Base-by-base conservation (phyloP, 2,113 vertebrate species). In the Sander vitreus region DNA sequence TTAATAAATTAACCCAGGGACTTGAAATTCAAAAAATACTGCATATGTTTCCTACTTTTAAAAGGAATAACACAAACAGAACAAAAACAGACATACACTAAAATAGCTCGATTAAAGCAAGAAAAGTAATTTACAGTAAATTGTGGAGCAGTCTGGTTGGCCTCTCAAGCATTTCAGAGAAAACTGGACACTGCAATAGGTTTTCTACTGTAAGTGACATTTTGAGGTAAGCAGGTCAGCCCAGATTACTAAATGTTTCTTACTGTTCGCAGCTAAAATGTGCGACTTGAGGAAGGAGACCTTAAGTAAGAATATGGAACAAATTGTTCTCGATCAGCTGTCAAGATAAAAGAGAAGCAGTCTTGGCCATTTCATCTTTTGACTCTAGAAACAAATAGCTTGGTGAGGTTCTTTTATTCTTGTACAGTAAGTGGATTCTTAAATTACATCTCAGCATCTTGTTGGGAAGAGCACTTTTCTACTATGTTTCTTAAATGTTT, bases 301-400 rank as follows among this genome's bases (percentile, higher is more conserved):
- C 8, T 51, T 3, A 36, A 39, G 54, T 7, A 18, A 51, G n/a
- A 16, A n/a, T 0, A 47, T 53, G 23, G 62, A 71, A 57, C 18
- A 65, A 51, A 67, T 5, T 47, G 62, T 53, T 60, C 57, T 12
- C 0, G 10, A 47, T 33, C 0, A 1, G 7, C 6, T 77, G 54
- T 67, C 14, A n/a, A 50, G 69, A 78, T 58, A 70, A 43, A 43
- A 45, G 27, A 73, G 23, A 25, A 62, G 15, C 69, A 39, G 54
- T 51, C 4, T 36, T 13, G n/a, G 23, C 1, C 18, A 8, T 48
- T 68, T 69, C 16, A 23, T 15, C 8, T 48, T 43, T 13, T 48
- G 36, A 62, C 47, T 63, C 19, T 39, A 15, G 36, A 69, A 48
- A 55, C 47, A 63, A 48, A 14, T 3, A 43, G 19, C n/a, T n/a